A percentile compares a stretch with the other conserved stretches of the same genome.
These are phyloP conservation scores for Esperia sulphurella DNA, from an alignment of 2,888 invertebrate species.

Conservation along the genomic window DNA sequence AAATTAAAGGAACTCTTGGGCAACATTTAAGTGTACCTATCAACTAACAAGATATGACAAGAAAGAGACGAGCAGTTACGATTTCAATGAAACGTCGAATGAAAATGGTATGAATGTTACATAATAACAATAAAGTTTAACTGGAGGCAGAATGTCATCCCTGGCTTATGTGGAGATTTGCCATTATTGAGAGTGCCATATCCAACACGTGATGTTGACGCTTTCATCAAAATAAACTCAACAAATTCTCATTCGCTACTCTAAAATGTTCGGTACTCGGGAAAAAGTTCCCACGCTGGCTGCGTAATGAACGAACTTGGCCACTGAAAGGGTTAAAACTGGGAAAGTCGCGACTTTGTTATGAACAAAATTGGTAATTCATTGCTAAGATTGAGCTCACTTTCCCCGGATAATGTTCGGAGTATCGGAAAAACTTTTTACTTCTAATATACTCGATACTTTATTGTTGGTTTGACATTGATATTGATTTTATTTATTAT, in stretches of 20 bases:
- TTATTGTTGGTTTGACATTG: background rate
- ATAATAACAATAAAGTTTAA: background rate
- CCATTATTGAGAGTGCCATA: slow-evolving; percentile 19
- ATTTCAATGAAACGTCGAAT: too few relatives aligned
- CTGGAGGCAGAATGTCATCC: background rate
- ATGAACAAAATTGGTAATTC: slow-evolving; percentile 64
- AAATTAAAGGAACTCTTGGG: too few relatives aligned
- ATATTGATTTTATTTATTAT: background rate
- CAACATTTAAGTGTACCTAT: too few relatives aligned
- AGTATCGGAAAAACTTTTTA: slow-evolving; percentile 48
- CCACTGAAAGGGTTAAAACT: slow-evolving; percentile 58
- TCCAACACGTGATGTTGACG: slow-evolving; percentile 21
- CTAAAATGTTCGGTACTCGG: slow-evolving; percentile 42
- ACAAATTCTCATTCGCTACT: slow-evolving; percentile 44
- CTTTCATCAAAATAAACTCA: slow-evolving; percentile 41
- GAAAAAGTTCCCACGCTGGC: slow-evolving; percentile 42
- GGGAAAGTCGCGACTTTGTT: slow-evolving; percentile 52
- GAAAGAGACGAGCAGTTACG: too few relatives aligned
- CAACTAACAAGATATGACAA: too few relatives aligned
- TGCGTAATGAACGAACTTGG: slow-evolving; percentile 61
- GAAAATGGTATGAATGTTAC: too few relatives aligned
- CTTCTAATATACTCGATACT: slow-evolving; percentile 28
- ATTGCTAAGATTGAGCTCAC: slow-evolving; percentile 52
- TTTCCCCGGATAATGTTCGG: slow-evolving; percentile 36
- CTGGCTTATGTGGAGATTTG: background rate